These are phyloP conservation scores for Protobothrops mucrosquamatus DNA, from an alignment of 2,113 vertebrate genomes.

Conservation along the genomic window DNA sequence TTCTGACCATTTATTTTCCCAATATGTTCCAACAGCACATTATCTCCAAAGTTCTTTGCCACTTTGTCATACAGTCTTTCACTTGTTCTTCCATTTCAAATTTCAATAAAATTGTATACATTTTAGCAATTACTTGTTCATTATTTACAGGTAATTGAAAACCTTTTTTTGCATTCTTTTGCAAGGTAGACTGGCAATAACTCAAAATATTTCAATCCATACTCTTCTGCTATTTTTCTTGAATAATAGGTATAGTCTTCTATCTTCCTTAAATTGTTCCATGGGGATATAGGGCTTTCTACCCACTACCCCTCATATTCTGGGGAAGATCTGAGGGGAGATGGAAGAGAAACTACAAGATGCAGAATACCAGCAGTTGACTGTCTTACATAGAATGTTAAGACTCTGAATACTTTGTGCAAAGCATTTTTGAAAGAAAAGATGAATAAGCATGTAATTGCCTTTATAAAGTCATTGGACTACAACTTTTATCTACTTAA, in stretches of 20 bases:
- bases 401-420: background rate
- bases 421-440: background rate
- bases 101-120: too few species aligned
- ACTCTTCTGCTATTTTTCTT: slow-evolving; percentile 40
- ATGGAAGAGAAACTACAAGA: background rate
- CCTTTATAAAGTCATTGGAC: background rate
- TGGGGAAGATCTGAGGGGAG: background rate
- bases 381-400: background rate
- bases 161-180: slow-evolving; percentile 56
- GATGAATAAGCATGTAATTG: background rate
- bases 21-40: too few species aligned
- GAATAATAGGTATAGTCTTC: slow-evolving; percentile 4
- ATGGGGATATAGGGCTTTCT: background rate
- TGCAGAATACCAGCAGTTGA: background rate
- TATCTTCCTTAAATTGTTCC: background rate
- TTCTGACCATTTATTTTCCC: too few species aligned
- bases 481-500: background rate
- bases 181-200: slow-evolving; percentile 51
- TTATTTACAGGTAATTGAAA: slow-evolving; percentile 34
- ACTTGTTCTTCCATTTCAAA: too few species aligned
- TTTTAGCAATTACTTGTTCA: too few species aligned
- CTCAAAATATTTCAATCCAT: slow-evolving; percentile 49
- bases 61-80: too few species aligned
- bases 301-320: slow-evolving; percentile 26
- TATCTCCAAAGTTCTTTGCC: too few species aligned